Conservation (phyloP, 2,888 invertebrate species). For the Malthinus seriepunctatus region DNA sequence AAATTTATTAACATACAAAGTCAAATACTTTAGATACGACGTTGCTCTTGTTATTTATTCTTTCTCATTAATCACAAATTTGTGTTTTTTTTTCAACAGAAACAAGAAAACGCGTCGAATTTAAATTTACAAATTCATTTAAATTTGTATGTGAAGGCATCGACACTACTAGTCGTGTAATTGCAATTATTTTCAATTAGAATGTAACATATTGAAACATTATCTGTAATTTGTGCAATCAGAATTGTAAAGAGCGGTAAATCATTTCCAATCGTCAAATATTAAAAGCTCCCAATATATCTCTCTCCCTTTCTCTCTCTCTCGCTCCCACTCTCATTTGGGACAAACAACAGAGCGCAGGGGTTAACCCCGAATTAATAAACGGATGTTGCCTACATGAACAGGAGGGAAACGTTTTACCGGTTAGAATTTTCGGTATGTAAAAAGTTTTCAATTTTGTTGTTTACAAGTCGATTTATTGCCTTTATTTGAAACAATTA, state of each 20-base stretch:
- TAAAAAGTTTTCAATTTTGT: slow-evolving; percentile 7
- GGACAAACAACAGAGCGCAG: slow-evolving; percentile 17
- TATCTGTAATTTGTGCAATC: slow-evolving; percentile 34
- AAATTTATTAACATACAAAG: too few relatives aligned
- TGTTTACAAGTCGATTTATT: slow-evolving; percentile 11
- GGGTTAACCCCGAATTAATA: slow-evolving; percentile 27
- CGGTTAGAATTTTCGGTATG: slow-evolving; percentile 20
- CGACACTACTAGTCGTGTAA: slow-evolving; percentile 2
- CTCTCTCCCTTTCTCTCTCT: not conserved
- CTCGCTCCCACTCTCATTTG: slow-evolving; percentile 9
- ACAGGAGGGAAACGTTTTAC: slow-evolving; percentile 24
- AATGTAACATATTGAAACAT: slow-evolving; percentile 32
- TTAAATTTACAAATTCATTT: slow-evolving; percentile 15
- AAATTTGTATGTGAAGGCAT: not conserved
- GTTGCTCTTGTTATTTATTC: not conserved
- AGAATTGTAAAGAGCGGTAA: slow-evolving; percentile 32
- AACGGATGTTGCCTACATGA: slow-evolving; percentile 24
- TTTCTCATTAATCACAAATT: slow-evolving; percentile 22
- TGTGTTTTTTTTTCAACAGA: slow-evolving; percentile 11
- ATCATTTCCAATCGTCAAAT: slow-evolving; percentile 35
- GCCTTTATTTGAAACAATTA: not conserved
- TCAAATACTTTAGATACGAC: not conserved
- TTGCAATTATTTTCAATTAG: slow-evolving; percentile 27
- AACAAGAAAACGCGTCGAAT: slow-evolving; percentile 18
- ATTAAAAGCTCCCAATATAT: slow-evolving; percentile 27